Conservation (phyloP, 2,888 invertebrate genomes). For the Acrobasis consociella region DNA sequence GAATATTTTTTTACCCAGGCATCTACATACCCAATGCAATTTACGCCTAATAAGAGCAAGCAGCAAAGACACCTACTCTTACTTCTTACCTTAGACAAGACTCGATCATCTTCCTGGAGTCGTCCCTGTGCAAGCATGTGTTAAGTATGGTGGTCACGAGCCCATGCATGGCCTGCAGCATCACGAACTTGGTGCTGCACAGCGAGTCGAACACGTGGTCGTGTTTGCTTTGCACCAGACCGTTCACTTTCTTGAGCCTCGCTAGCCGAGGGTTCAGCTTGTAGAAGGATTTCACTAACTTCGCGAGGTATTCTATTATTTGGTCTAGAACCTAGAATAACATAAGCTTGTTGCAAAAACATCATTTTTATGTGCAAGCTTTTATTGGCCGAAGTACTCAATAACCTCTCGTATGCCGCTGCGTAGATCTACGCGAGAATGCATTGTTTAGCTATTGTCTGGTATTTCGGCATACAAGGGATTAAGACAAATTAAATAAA, state of each 20-base stretch:
- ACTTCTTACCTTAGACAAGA: conserved; percentile 79
- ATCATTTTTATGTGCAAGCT: no score
- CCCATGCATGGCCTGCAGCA: conserved; percentile 79
- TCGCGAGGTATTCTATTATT: conserved; percentile 78
- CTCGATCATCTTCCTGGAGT: conserved; percentile 81
- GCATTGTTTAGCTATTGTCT: no score
- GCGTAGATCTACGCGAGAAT: no score
- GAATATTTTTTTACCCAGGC: no score
- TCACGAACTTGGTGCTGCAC: conserved; percentile 79
- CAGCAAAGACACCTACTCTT: background rate
- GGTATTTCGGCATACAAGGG: no score
- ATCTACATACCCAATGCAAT: no score
- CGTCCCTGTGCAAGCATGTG: conserved; percentile 81
- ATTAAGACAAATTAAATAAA: no score
- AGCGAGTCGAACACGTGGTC: conserved; percentile 78
- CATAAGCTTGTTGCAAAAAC: no score
- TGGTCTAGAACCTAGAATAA: conserved; percentile 81
- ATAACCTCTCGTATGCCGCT: no score
- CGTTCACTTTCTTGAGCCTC: conserved; percentile 69
- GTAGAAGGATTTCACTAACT: conserved; percentile 78
- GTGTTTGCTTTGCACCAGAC: conserved; percentile 69
- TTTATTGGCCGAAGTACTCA: no score
- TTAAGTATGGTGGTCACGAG: conserved; percentile 79
- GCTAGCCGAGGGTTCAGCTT: conserved; percentile 77
- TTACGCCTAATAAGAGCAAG: no score